Percentiles rank a stretch among this genome's conserved stretches.
Conservation (phyloP, 2,888 invertebrate genomes). For the Camponotus fellah region DNA sequence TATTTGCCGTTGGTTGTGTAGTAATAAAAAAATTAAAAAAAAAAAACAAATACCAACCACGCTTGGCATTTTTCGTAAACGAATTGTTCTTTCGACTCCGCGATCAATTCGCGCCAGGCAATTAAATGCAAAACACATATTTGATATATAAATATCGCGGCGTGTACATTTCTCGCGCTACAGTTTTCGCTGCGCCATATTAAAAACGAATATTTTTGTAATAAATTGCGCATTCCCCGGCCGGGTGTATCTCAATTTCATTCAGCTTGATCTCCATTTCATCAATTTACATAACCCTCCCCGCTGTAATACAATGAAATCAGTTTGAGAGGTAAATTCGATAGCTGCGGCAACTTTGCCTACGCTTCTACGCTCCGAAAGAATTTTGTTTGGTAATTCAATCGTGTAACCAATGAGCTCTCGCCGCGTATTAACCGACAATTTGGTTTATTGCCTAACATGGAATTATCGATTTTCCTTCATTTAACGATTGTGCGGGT, state of each 20-base stretch:
- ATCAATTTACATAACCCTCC: slow-evolving; percentile 56
- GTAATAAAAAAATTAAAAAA: slow-evolving; percentile 15
- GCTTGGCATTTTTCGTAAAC: slow-evolving; percentile 50
- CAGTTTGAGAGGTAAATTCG: slow-evolving; percentile 55
- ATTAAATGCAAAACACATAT: slow-evolving; percentile 58
- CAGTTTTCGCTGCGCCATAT: slow-evolving; percentile 48
- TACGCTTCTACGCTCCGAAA: slow-evolving; percentile 27
- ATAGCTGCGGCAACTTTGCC: slow-evolving; percentile 46
- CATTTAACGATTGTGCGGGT: background rate
- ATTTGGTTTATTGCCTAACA: slow-evolving; percentile 9
- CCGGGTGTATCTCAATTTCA: slow-evolving; percentile 54
- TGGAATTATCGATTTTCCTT: background rate
- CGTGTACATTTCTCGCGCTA: slow-evolving; percentile 55
- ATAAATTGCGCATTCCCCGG: slow-evolving; percentile 58
- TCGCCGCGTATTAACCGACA: slow-evolving; percentile 3
- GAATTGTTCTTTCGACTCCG: slow-evolving; percentile 52
- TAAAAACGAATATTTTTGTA: slow-evolving; percentile 59
- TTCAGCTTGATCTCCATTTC: slow-evolving; percentile 58
- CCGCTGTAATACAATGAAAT: slow-evolving; percentile 53
- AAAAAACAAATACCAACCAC: slow-evolving; percentile 35
- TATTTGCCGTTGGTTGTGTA: slow-evolving; percentile 5
- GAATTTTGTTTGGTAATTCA: slow-evolving; percentile 51
- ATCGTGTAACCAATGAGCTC: slow-evolving; percentile 16
- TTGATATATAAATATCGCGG: slow-evolving; percentile 56
- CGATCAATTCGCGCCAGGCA: slow-evolving; percentile 56